Evolutionary conservation across 2,888 invertebrate genomes (phyloP).

Genomic region (Pelosia muscerda): DNA sequence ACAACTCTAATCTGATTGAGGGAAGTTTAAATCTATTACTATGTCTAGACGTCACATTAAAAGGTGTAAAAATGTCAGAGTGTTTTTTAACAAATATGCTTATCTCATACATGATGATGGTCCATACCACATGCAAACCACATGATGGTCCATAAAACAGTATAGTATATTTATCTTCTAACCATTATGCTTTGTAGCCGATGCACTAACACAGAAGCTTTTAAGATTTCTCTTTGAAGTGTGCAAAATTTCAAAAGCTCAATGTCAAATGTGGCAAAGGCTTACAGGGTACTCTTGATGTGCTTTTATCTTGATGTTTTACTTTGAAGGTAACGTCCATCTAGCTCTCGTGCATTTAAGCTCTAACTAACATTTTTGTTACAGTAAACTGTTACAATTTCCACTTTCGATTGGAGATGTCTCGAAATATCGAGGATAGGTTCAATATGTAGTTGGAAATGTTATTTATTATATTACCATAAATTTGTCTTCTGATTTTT

Average conservation of each 20-base stretch:
- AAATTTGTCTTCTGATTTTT: too few species aligned
- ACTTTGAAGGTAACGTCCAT: constrained; percentile 44
- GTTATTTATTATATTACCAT: not conserved
- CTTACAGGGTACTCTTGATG: constrained; percentile 39
- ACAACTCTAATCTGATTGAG: too few species aligned
- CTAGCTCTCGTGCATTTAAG: constrained; percentile 37
- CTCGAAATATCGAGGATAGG: not conserved
- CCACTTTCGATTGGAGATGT: not conserved
- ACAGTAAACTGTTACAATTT: constrained; percentile 23
- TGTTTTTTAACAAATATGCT: too few species aligned
- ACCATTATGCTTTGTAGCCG: constrained; percentile 21
- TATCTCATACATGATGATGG: too few species aligned
- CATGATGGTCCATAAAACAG: not conserved
- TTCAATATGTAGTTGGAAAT: not conserved
- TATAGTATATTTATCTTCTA: not conserved
- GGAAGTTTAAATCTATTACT: too few species aligned
- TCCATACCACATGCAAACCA: not conserved
- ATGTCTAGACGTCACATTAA: too few species aligned
- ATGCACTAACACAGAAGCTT: constrained; percentile 31
- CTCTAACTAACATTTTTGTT: constrained; percentile 35
- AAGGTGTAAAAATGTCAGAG: too few species aligned
- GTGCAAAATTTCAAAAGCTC: constrained; percentile 44
- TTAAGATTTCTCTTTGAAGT: constrained; percentile 44
- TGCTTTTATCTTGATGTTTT: constrained; percentile 47
- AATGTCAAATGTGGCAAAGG: constrained; percentile 39